Evolutionary conservation across 2,888 invertebrate species (phyloP), one percentile per base, ranked within the genome.

Genomic region (Sinhomidia bicolor): DNA sequence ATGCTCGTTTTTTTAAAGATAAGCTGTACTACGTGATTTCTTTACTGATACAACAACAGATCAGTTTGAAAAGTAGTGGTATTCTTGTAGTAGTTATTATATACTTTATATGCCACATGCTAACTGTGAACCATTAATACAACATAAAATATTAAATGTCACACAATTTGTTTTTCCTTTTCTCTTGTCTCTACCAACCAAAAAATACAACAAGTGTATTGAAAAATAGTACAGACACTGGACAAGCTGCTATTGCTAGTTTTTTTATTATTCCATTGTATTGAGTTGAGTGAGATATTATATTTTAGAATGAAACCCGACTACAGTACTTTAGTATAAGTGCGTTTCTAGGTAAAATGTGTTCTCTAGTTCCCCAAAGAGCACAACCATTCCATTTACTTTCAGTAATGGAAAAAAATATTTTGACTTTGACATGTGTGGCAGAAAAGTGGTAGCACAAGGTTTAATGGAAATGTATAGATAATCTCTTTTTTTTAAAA

Each of bases 1-100:
- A 74, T 1, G 47, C 47, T 54, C 29, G n/a, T 68, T 60, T 5
- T 44, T 44, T 1, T 5, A 32, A 17, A 54, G 51, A 47, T 5
- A 23, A 51, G 47, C 12, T 47, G 14, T 12, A 29, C 51, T 54
- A 76, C 76, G 76, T 76, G 76, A 76, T 76, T 76, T 76, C 29
- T 32, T 44, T 54, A 54, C 76, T 76, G 54, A 76, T 76, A 32
- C 17, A 32, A 51, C 9, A 12, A n/a, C n/a, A 41, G 68, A 68
- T 47, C 47, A 44, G 10, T 47, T 44, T 47, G 26, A 36, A 68
- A 68, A 54, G 9, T 2, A 51, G n/a, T 20, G 20, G 47, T n/a
- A n/a, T n/a, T n/a, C n/a, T n/a, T n/a, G n/a, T n/a, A n/a, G n/a
- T n/a, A n/a, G n/a, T n/a, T 41, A 51, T 14, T 3, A 51, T 14